Evolutionary conservation across 2,797 vertebrate genomes (phyloP), one percentile per base, ranked within the genome.

Genomic region (Gobio occitaniae): DNA sequence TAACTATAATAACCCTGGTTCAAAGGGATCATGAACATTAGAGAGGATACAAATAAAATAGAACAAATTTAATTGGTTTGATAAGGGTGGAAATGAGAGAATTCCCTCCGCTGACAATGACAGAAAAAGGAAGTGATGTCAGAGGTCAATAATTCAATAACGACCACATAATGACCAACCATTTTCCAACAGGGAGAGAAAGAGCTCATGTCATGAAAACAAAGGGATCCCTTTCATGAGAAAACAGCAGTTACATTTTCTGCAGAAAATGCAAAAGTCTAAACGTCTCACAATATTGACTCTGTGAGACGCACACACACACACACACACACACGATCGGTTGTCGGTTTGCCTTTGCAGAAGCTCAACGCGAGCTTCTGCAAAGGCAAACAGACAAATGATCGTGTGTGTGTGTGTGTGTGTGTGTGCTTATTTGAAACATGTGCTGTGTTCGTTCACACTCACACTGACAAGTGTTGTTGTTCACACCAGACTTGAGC

Each of bases 51-150:
- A 66, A 50, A 50, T 36, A 65, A 32, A 63, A 21, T 41, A 21
- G 32, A 12, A 13, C 5, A 17, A 63, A 15, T 63, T 72, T n/a
- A 8, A 38, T 25, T 1, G 0, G 12, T 44, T 59, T 19, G 15
- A 54, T 54, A 41, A 68, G 74, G 11, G 16, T 13, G 6, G 32
- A 70, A 59, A 61, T 59, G 6, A 36, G 59, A 63, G 12, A 36
- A 75, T 41, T 29, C 81, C 59, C 71, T 25, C 15, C 3, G 32
- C 17, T 75, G 44, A 4, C 56, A 47, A 9, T 38, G 21, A 80
- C 52, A 78, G 84, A 74, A 90, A 47, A n/a, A 78, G 89, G 87
- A 90, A 86, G 59, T 85, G 76, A 83, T 74, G 69, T 85, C 84
- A 87, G 63, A 77, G 17, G 52, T 41, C 19, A 15, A 59, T 54